phyloP scores from a whole-genome alignment of 2,888 invertebrate genomes.

The Platypus cylindrus region DNA sequence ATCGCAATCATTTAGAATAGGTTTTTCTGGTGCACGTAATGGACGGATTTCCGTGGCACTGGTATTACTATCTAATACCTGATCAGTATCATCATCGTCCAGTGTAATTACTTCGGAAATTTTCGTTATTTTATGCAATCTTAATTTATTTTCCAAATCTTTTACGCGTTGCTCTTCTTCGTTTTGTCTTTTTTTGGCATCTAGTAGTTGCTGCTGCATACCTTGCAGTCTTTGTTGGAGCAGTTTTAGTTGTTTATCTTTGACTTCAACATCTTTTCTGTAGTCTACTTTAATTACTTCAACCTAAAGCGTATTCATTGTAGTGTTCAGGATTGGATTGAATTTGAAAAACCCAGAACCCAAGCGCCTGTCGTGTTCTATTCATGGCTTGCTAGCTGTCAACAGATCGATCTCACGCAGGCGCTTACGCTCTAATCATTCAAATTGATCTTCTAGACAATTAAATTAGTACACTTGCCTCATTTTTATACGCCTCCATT shows the following conservation, averaged over 20 bases:
- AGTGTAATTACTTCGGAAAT: conserved; percentile 36
- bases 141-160: conserved; percentile 34
- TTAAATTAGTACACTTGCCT: conserved; percentile 37
- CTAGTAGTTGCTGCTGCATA: conserved; percentile 48
- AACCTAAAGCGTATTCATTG: conserved; percentile 37
- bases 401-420: too few relatives aligned
- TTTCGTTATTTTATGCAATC: conserved; percentile 23
- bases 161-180: conserved; percentile 43
- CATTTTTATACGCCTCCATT: conserved; percentile 87
- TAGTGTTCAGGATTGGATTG: too few relatives aligned
- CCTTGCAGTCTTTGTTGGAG: conserved; percentile 51
- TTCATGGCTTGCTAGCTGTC: too few relatives aligned
- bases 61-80: conserved; percentile 24
- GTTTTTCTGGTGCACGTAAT: background rate
- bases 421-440: too few relatives aligned
- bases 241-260: conserved; percentile 72
- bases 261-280: conserved; percentile 64
- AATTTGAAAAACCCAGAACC: too few relatives aligned
- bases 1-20: conserved; percentile 37
- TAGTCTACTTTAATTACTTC: conserved; percentile 74
- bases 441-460: too few relatives aligned
- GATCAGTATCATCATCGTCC: conserved; percentile 34
- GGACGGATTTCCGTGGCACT: conserved; percentile 26
- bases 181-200: conserved; percentile 40
- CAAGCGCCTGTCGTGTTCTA: too few relatives aligned